These are phyloP conservation scores for Parotocinclus haroldoi DNA, from an alignment of 2,797 vertebrate species.

Conservation along the genomic window DNA sequence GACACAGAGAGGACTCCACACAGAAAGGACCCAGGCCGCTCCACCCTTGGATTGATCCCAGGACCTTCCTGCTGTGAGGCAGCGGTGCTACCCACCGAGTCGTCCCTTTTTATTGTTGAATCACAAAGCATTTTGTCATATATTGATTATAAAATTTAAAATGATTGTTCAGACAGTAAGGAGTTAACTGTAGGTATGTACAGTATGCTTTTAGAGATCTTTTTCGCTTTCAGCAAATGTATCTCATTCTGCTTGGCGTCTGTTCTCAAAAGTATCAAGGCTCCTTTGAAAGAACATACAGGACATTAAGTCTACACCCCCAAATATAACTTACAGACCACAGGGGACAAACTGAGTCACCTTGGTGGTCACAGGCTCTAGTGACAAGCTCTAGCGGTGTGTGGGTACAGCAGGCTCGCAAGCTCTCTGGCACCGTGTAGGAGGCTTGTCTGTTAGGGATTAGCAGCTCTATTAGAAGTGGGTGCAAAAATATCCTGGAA, in stretches of 20 bases:
- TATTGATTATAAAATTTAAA: not conserved
- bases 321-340: slow-evolving; percentile 10
- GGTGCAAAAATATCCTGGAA: too few relatives aligned
- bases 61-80: too few relatives aligned
- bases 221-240: not conserved
- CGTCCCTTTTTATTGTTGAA: too few relatives aligned
- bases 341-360: slow-evolving; percentile 17
- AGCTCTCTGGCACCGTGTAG: not conserved
- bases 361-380: slow-evolving; percentile 1
- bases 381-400: slow-evolving; percentile 4
- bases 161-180: too few relatives aligned
- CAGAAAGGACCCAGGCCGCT: too few relatives aligned
- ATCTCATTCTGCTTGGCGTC: not conserved
- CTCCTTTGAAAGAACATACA: slow-evolving; percentile 5
- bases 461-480: not conserved
- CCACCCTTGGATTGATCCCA: too few relatives aligned
- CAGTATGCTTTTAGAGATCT: too few relatives aligned
- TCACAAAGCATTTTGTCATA: too few relatives aligned
- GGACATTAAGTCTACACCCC: slow-evolving; percentile 9
- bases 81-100: too few relatives aligned
- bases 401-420: slow-evolving; percentile 8
- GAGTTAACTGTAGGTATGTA: too few relatives aligned
- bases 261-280: not conserved
- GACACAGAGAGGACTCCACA: too few relatives aligned
- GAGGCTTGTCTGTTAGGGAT: slow-evolving; percentile 2